These are phyloP conservation scores for Paedocypris micromegethes DNA, from an alignment of 2,797 vertebrate genomes.

Conservation along the genomic window DNA sequence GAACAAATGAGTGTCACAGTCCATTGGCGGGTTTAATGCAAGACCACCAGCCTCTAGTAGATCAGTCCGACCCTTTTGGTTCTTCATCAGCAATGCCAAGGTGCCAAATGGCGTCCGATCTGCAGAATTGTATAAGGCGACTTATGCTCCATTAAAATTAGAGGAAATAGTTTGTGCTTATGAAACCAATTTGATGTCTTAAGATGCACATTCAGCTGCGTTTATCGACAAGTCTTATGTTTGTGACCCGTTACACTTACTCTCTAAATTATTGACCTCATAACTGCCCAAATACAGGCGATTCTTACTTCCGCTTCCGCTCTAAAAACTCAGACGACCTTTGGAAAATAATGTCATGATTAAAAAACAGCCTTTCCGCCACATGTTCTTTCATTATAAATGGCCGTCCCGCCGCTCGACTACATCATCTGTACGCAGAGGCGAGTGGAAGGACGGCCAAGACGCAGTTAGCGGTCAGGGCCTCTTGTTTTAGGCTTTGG, in stretches of 20 bases:
- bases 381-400: constrained; percentile 20
- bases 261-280: no score
- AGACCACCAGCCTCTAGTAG: constrained; percentile 60
- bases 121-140: constrained; percentile 72
- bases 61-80: constrained; percentile 82
- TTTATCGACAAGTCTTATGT: constrained; percentile 66
- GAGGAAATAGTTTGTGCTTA: no score
- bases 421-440: constrained; percentile 16
- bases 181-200: constrained; percentile 56
- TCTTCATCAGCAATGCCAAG: constrained; percentile 90
- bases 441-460: constrained; percentile 39
- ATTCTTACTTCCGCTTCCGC: no score
- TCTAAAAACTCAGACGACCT: not conserved
- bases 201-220: constrained; percentile 37
- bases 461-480: constrained; percentile 50
- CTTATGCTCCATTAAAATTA: constrained; percentile 44
- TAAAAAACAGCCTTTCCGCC: not conserved
- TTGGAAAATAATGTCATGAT: not conserved
- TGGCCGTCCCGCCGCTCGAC: not conserved
- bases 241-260: no score
- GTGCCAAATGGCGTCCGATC: constrained; percentile 85
- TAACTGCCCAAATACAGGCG: no score
- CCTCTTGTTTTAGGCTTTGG: constrained; percentile 60
- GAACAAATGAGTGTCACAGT: constrained; percentile 75
- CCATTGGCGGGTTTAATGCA: constrained; percentile 71